Evolutionary conservation across 2,113 vertebrate genomes (phyloP).

Genomic region (Chaenogobius annularis): DNA sequence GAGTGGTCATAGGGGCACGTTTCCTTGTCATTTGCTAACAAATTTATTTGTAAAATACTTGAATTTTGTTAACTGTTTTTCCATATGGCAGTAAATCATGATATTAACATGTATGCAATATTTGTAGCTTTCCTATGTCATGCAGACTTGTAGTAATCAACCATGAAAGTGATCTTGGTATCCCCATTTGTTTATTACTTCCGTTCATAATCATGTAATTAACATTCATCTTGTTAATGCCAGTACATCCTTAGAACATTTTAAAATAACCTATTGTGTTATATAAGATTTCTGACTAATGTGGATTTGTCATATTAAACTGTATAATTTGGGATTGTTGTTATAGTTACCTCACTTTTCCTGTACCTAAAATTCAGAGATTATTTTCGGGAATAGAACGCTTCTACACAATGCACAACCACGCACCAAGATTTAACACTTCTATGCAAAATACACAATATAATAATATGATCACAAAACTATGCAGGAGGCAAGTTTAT

Average conservation of each 20-base stretch:
- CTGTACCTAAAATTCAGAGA: conserved; percentile 54
- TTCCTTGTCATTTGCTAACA: conserved; percentile 30
- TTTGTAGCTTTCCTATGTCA: conserved; percentile 49
- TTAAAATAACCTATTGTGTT: conserved; percentile 57
- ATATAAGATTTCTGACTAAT: conserved; percentile 34
- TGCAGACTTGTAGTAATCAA: conserved; percentile 45
- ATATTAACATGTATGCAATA: conserved; percentile 29
- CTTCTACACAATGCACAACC: conserved; percentile 23
- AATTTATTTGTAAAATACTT: conserved; percentile 52
- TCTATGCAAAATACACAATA: conserved; percentile 74
- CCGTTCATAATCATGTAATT: conserved; percentile 24
- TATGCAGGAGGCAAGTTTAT: conserved; percentile 71
- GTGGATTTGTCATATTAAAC: conserved; percentile 38
- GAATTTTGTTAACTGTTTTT: conserved; percentile 49
- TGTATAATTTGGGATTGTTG: conserved; percentile 36
- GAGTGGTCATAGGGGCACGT: conserved; percentile 29
- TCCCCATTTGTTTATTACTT: conserved; percentile 33
- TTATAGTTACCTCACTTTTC: conserved; percentile 51
- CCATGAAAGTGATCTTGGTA: conserved; percentile 6
- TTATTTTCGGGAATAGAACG: conserved; percentile 20
- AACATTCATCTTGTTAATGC: conserved; percentile 46
- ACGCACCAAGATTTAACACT: conserved; percentile 53
- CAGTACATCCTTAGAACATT: conserved; percentile 71
- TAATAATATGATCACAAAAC: conserved; percentile 65
- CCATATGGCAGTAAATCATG: conserved; percentile 5